These are phyloP conservation scores for Teleiodes luculella DNA, from an alignment of 2,888 invertebrate genomes.

Conservation along the genomic window DNA sequence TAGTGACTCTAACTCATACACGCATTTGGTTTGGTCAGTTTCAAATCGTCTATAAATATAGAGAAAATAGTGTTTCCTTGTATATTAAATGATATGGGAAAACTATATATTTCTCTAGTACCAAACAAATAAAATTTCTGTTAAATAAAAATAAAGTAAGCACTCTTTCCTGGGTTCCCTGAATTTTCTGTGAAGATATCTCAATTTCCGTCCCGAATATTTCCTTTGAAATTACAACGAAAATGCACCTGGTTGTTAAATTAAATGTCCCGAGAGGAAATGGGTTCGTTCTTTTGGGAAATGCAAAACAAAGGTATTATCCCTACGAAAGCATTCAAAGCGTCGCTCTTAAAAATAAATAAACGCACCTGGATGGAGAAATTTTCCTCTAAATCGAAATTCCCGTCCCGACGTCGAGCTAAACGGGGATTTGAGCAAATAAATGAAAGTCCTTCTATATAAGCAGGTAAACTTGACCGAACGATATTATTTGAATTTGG, in stretches of 20 bases:
- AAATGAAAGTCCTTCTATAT: not conserved
- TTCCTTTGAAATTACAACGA: not conserved
- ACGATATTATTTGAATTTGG: not conserved
- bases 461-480: not conserved
- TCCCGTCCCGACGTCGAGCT: not conserved
- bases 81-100: too few relatives aligned
- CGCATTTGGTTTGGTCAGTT: too few relatives aligned
- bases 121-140: too few relatives aligned
- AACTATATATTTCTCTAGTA: too few relatives aligned
- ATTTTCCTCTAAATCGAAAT: not conserved
- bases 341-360: not conserved
- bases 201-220: not conserved
- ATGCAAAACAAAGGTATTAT: conserved; percentile 15
- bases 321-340: conserved; percentile 8
- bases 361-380: not conserved
- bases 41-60: too few relatives aligned
- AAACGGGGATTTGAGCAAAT: not conserved
- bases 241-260: conserved; percentile 7
- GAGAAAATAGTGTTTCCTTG: too few relatives aligned
- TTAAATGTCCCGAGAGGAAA: conserved; percentile 12
- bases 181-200: too few relatives aligned
- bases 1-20: too few relatives aligned
- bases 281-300: not conserved
- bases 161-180: too few relatives aligned
- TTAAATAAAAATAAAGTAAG: too few relatives aligned